Evolutionary conservation across 2,113 vertebrate genomes (phyloP), one percentile per base, ranked within the genome.

Genomic region (Oncorhynchus clarkii): DNA sequence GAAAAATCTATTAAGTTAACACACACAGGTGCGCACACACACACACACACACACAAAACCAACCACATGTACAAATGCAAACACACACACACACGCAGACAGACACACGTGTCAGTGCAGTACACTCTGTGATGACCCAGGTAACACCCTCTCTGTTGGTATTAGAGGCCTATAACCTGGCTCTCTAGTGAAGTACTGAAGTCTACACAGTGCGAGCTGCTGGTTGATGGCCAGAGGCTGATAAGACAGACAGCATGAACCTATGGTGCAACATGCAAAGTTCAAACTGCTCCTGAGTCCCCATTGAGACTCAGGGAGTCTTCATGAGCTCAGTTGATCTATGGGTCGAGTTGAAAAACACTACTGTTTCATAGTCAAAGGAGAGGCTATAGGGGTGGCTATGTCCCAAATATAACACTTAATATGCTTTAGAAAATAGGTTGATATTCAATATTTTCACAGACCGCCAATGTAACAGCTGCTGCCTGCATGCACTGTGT

Each of bases 181-280:
- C 60, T 14, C 39, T 39, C 39, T 16, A 14, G 49, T 14, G 14
- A 51, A 51, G 49, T 51, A 51, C 16, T 51, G 49, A 51, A 14
- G 49, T 51, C 49, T 51, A 51, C 26, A 70, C 12, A 51, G 20
- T 60, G 49, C 0, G 48, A 20, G 51, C 39, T 39, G 39, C 8
- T 39, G 51, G 13, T 20, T 34, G 24, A 24, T 26, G 12, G 6
- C 26, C 59, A 66, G 31, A 71, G 22, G 67, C 34, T 83, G 85
- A 90, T 87, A 87, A 87, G 24, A 34, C 51, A 65, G 39, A 70
- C 27, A 70, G 39, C 39, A 39, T 39, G 39, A 20, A 83, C 84
- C 90, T 87, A 64, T 62, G 72, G 31, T 77, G 71, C 80, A 82
- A 78, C 75, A 89, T 76, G 54, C 88, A 91, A 92, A 91, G 91